These are phyloP conservation scores for Rhabdomys pumilio DNA, from an alignment of 2,797 vertebrate species.

Conservation along the genomic window DNA sequence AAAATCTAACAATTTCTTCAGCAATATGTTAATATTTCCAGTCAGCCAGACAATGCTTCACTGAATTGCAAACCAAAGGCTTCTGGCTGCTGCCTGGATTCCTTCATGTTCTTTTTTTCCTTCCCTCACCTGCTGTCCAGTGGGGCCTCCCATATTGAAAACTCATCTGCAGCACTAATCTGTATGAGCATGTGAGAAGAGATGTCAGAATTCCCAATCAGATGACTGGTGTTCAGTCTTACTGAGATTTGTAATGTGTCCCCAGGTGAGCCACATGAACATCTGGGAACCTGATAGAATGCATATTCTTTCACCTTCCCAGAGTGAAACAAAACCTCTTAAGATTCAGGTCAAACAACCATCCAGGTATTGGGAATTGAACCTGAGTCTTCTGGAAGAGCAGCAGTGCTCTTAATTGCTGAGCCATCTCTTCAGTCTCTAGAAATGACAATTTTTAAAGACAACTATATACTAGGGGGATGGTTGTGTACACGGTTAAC, in stretches of 20 bases:
- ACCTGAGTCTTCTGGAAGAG: neutral
- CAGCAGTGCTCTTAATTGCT: neutral
- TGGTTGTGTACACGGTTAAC: neutral
- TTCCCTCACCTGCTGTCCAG: neutral
- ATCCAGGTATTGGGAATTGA: neutral
- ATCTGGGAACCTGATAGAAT: neutral
- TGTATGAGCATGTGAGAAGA: neutral
- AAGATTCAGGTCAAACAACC: neutral
- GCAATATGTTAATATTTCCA: neutral
- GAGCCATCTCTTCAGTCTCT: neutral
- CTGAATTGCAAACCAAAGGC: conserved; percentile 3
- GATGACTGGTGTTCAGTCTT: neutral
- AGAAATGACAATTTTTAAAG: conserved; percentile 19
- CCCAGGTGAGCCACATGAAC: neutral
- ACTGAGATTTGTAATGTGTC: neutral
- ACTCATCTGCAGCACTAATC: neutral
- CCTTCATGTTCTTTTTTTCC: conserved; percentile 15
- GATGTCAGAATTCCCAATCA: neutral
- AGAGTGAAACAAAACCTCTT: neutral
- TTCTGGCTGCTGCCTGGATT: neutral
- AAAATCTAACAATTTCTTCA: conserved; percentile 25
- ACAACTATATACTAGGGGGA: neutral
- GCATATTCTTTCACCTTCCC: neutral
- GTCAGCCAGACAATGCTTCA: neutral
- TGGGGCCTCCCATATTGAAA: neutral